These are phyloP conservation scores for Drosophila longiperda DNA, from an alignment of 2,888 invertebrate species.

Conservation along the genomic window DNA sequence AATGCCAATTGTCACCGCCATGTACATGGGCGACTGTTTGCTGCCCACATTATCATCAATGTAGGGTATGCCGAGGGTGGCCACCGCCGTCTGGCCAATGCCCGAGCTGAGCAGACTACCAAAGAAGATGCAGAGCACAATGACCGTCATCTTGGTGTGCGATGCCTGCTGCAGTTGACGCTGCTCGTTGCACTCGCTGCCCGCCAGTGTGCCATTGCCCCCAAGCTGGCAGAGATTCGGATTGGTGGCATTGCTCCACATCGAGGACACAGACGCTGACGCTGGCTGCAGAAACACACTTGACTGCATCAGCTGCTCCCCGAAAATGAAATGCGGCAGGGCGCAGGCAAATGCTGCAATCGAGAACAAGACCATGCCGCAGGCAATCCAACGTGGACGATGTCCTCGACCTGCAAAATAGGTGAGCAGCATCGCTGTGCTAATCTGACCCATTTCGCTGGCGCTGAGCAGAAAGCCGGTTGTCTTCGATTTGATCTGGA, in stretches of 20 bases:
- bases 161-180: conserved; percentile 88
- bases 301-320: conserved; percentile 88
- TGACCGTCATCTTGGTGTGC: conserved; percentile 91
- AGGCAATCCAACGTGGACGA: conserved; percentile 96
- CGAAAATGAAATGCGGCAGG: conserved; percentile 94
- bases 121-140: conserved; percentile 95
- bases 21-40: conserved; percentile 95
- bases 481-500: conserved; percentile 95
- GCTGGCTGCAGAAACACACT: conserved; percentile 73
- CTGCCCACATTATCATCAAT: conserved; percentile 97
- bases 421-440: conserved; percentile 93
- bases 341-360: conserved; percentile 94
- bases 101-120: conserved; percentile 94
- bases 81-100: conserved; percentile 96
- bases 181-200: conserved; percentile 87
- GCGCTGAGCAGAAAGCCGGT: conserved; percentile 95
- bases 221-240: conserved; percentile 77
- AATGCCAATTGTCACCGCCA: conserved; percentile 96
- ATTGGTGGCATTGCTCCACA: conserved; percentile 61
- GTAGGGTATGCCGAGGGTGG: conserved; percentile 96
- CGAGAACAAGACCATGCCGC: conserved; percentile 95
- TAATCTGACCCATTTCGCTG: conserved; percentile 96
- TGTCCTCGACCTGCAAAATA: conserved; percentile 97
- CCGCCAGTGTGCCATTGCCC: conserved; percentile 59
- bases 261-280: conserved; percentile 3